Conservation (phyloP, 2,113 vertebrate species). For the Muntiacus reevesi region DNA sequence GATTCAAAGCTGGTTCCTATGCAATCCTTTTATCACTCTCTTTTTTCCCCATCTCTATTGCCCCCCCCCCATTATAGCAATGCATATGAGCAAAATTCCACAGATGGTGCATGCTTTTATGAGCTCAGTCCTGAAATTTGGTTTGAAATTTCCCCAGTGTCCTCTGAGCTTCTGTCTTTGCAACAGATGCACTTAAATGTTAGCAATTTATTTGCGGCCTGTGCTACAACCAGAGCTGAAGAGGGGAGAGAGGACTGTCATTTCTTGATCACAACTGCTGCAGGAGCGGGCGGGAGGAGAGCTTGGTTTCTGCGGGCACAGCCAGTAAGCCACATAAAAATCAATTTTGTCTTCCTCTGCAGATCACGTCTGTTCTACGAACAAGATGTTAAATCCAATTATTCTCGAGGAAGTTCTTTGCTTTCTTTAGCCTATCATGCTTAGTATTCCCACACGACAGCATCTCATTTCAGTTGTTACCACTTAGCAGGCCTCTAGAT, state of each 20-base stretch:
- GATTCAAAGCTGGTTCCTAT: neutral
- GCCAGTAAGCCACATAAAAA: constrained; percentile 39
- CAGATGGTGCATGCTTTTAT: constrained; percentile 63
- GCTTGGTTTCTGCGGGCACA: neutral
- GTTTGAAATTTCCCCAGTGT: constrained; percentile 69
- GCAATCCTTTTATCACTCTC: neutral
- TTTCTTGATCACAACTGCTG: neutral
- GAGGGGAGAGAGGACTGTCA: constrained; percentile 32
- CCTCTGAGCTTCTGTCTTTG: constrained; percentile 72
- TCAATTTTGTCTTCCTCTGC: neutral
- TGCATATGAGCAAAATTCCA: constrained; percentile 44
- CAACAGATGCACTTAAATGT: constrained; percentile 80
- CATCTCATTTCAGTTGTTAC: neutral
- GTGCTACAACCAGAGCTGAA: constrained; percentile 65
- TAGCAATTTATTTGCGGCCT: constrained; percentile 66
- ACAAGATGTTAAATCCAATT: constrained; percentile 18
- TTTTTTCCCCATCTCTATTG: neutral
- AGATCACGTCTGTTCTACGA: neutral
- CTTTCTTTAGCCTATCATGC: constrained; percentile 17
- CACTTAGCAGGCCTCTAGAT: neutral
- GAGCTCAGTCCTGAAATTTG: constrained; percentile 71
- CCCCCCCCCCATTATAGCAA: neutral
- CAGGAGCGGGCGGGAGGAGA: rapidly evolving
- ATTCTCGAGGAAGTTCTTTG: constrained; percentile 2
- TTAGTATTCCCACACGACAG: neutral